Conservation (phyloP, 2,888 invertebrate species). For the Xiphydria camelus region DNA sequence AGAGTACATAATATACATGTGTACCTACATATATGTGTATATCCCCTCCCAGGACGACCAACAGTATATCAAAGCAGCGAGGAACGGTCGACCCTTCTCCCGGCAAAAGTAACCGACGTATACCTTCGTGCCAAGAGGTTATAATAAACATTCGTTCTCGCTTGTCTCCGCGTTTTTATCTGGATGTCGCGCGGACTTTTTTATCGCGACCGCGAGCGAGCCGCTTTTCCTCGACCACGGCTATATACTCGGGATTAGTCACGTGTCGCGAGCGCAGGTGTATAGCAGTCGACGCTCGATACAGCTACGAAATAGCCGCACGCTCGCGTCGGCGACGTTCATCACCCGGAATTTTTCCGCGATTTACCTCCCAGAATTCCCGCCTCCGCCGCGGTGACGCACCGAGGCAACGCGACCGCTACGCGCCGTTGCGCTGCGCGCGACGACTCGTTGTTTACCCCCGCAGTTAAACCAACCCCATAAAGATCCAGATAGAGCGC, state of each 20-base stretch:
- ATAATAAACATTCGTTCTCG: slow-evolving; percentile 19
- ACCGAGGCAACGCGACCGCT: too few species aligned
- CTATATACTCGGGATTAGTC: slow-evolving; percentile 14
- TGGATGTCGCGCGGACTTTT: slow-evolving; percentile 5
- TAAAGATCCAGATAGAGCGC: slow-evolving; percentile 46
- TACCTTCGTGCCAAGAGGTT: slow-evolving; percentile 21
- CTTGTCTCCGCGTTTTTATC: slow-evolving; percentile 16
- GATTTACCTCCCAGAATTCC: too few species aligned
- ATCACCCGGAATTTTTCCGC: not conserved
- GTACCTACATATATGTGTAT: too few species aligned
- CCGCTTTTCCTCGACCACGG: slow-evolving; percentile 18
- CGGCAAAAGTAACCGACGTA: not conserved
- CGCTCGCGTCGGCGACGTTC: too few species aligned
- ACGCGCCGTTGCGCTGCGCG: too few species aligned
- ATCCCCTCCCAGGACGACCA: too few species aligned
- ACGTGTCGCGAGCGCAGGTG: too few species aligned
- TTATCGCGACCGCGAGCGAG: slow-evolving; percentile 8
- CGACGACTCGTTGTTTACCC: slow-evolving; percentile 36
- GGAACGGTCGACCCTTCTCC: too few species aligned
- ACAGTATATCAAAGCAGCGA: too few species aligned
- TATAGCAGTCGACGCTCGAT: slow-evolving; percentile 7
- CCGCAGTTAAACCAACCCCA: slow-evolving; percentile 37
- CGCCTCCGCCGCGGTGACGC: too few species aligned
- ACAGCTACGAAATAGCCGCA: slow-evolving; percentile 6
- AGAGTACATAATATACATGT: too few species aligned